Conservation (phyloP, 2,113 vertebrate genomes). For the Forbesichthys papilliferus region DNA sequence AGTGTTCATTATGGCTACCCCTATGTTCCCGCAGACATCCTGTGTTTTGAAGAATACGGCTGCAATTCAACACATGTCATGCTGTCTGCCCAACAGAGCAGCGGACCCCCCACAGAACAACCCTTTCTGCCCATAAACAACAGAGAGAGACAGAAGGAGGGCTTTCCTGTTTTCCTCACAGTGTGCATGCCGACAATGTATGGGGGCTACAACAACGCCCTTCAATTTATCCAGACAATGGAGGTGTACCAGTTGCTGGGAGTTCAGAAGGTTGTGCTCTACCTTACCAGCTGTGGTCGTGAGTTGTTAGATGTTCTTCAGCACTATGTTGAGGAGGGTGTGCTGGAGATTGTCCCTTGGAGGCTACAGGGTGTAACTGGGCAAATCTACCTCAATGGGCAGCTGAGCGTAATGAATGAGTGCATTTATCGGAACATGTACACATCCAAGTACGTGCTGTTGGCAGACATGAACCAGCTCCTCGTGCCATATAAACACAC, state of each 20-base stretch:
- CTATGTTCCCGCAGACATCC: conserved; percentile 51
- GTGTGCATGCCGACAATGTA: conserved; percentile 38
- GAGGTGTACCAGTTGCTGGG: conserved; percentile 65
- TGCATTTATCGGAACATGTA: conserved; percentile 45
- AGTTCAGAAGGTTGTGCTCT: conserved; percentile 33
- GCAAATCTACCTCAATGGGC: conserved; percentile 27
- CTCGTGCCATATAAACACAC: conserved; percentile 51
- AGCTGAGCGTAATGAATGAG: conserved; percentile 33
- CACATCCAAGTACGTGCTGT: conserved; percentile 38
- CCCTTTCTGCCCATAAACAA: conserved; percentile 30
- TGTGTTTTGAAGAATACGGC: conserved; percentile 30
- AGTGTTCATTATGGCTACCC: conserved; percentile 66
- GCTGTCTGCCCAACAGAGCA: background rate
- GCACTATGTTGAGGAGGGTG: conserved; percentile 19
- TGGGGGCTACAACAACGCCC: conserved; percentile 37
- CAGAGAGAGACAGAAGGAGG: conserved; percentile 13
- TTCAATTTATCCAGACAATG: conserved; percentile 35
- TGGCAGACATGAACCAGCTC: conserved; percentile 66
- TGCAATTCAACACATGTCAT: background rate
- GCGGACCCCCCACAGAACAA: background rate
- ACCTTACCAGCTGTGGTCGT: conserved; percentile 28
- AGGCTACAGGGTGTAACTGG: conserved; percentile 10
- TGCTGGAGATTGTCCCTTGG: conserved; percentile 46
- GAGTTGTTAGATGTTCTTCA: conserved; percentile 24
- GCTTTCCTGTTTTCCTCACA: conserved; percentile 20